Percentiles rank a stretch among this genome's conserved stretches.
These are phyloP conservation scores for Columba janthina DNA, from an alignment of 2,113 vertebrate genomes.

Conservation along the genomic window DNA sequence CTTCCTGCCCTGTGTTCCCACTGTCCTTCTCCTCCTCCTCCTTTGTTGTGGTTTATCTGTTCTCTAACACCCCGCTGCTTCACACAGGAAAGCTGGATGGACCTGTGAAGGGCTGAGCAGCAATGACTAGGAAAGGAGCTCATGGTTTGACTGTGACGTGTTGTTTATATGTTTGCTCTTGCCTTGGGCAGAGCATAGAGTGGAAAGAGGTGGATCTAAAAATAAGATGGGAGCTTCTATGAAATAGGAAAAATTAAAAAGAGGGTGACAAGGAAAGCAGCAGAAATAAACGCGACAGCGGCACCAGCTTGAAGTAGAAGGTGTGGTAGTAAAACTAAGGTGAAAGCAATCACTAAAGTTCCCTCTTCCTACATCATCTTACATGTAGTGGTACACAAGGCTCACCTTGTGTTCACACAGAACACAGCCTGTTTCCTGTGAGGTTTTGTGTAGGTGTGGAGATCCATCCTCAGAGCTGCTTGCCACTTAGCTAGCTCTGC, in stretches of 20 bases:
- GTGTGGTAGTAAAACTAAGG: not conserved
- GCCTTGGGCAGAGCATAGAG: not conserved
- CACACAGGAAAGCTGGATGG: not conserved
- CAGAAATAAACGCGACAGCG: slow-evolving; percentile 9
- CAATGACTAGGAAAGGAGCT: not conserved
- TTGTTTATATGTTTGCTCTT: not conserved
- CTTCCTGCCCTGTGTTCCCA: not conserved
- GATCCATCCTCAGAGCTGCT: not conserved
- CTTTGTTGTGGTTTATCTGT: not conserved
- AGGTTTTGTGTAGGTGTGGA: slow-evolving; percentile 26
- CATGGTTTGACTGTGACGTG: not conserved
- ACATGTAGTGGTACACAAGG: not conserved
- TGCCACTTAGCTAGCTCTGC: slow-evolving; percentile 34
- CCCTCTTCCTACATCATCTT: slow-evolving; percentile 30
- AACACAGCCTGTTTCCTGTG: not conserved
- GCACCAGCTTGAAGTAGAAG: not conserved
- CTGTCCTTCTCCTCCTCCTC: not conserved
- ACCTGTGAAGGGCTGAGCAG: not conserved
- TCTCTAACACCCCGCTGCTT: not conserved
- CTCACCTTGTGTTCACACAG: slow-evolving; percentile 40
- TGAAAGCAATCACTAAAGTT: not conserved
- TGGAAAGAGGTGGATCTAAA: slow-evolving; percentile 23
- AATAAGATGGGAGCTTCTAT: not conserved
- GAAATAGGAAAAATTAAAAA: slow-evolving; percentile 8
- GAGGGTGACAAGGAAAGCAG: not conserved